Base-by-base conservation (phyloP, 2,113 vertebrate species). In the Solea senegalensis region DNA sequence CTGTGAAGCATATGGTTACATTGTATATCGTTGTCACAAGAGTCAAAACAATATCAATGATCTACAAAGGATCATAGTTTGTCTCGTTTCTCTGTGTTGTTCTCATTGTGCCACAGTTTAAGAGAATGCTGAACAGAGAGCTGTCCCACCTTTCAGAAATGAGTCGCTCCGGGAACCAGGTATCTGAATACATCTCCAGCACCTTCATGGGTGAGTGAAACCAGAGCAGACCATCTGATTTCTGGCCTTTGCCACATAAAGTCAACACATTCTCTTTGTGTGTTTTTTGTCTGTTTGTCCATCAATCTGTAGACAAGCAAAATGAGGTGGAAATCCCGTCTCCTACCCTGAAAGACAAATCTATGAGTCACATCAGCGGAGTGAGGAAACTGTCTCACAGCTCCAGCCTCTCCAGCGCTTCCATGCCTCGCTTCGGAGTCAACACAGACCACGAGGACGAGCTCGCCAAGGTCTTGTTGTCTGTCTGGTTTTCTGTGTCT, bases 91-190 rank as follows among this genome's bases (percentile, higher is more conserved):
- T 21, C 21, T 9, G 9, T 49, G 46, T 54, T 40, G 9, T 34
- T 69, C 51, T 41, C 11, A 46, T 52, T 1, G 28, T 72, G 14
- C 70, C 39, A 0, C 89, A 96, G 96, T 97, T 98, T 82, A 97
- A 95, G 80, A 91, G 96, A 83, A 97, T 98, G 95, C 92, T 97
- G 88, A 97, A 89, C 86, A 91, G 96, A 65, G 96, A 97, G 85
- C 87, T 97, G 83, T 91, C 94, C 0, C 96, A 97, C 78, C 89
- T 97, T 57, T 93, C 92, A 9, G 92, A 93, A 80, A 93, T 92
- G 90, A 93, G 92, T 72, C 92, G 92, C 78, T 93, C 92, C 0
- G 92, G 92, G 3, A 92, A 92, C 88, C 92, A 93, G 82, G 92
- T 93, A 76, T 93, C 92, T 0, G 94, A 97, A 82, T 97, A 96